phyloP scores from a whole-genome alignment of 2,888 invertebrate genomes.

The Andrena fulva region DNA sequence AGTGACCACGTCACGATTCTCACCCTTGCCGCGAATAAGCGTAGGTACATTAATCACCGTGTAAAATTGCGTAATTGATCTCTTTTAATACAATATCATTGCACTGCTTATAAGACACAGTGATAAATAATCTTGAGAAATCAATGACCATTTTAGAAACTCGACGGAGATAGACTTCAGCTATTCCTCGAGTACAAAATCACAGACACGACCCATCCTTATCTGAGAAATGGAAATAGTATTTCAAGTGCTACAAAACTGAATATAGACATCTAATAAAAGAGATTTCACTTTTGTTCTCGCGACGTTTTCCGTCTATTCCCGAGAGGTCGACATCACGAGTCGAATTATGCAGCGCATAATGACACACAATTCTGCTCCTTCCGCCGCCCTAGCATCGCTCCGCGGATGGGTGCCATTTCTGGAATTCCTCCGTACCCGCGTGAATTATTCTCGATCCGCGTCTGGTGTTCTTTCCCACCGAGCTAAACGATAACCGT shows the following conservation, averaged over 20 bases:
- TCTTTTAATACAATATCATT: too few relatives aligned
- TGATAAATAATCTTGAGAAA: too few relatives aligned
- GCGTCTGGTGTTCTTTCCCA: constrained; percentile 34
- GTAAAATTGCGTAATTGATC: too few relatives aligned
- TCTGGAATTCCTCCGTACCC: not conserved
- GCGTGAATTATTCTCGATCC: constrained; percentile 35
- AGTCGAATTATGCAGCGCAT: not conserved
- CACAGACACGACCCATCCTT: too few relatives aligned
- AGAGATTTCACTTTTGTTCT: not conserved
- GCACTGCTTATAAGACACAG: too few relatives aligned
- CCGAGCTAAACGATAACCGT: constrained; percentile 43
- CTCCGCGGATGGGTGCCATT: not conserved
- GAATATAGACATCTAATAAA: not conserved
- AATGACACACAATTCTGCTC: not conserved
- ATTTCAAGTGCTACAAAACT: not conserved
- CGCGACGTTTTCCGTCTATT: not conserved
- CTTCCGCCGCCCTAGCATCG: not conserved
- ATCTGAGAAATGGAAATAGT: not conserved
- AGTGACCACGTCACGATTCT: too few relatives aligned
- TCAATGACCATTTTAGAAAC: too few relatives aligned
- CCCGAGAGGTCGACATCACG: not conserved
- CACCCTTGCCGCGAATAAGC: too few relatives aligned
- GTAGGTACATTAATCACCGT: too few relatives aligned
- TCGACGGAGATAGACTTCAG: too few relatives aligned
- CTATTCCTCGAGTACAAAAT: too few relatives aligned